Conservation (phyloP, 2,888 invertebrate genomes). For the Punctoribates punctum region DNA sequence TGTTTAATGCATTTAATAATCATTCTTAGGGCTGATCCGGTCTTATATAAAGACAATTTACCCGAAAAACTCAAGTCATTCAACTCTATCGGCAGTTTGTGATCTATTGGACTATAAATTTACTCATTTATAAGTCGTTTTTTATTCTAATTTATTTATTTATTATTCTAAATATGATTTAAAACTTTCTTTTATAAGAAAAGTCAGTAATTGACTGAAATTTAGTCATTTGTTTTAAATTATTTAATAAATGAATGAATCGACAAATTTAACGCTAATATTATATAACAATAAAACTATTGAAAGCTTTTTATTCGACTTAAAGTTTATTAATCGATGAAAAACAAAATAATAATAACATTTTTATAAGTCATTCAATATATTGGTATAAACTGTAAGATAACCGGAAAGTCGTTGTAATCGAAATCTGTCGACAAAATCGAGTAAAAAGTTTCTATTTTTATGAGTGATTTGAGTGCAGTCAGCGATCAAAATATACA, state of each 20-base stretch:
- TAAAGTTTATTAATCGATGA: no score
- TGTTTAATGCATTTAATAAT: neutral
- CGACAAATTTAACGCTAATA: no score
- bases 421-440: slow-evolving; percentile 55
- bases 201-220: no score
- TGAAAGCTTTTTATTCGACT: no score
- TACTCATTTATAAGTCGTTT: slow-evolving; percentile 13
- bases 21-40: slow-evolving; percentile 80
- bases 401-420: slow-evolving; percentile 54
- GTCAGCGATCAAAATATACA: slow-evolving; percentile 55
- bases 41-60: slow-evolving; percentile 79
- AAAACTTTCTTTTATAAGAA: no score
- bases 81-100: slow-evolving; percentile 73
- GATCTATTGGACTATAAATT: neutral
- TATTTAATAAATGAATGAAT: no score
- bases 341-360: no score
- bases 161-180: neutral
- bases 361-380: neutral
- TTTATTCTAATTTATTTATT: slow-evolving; percentile 12
- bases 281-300: no score
- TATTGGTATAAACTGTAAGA: slow-evolving; percentile 27
- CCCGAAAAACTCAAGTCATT: slow-evolving; percentile 81
- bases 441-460: slow-evolving; percentile 52
- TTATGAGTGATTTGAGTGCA: slow-evolving; percentile 52
- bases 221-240: no score